Evolutionary conservation across 1,140 invertebrate genomes (phyloP).

Genomic region (Eciton burchellii): DNA sequence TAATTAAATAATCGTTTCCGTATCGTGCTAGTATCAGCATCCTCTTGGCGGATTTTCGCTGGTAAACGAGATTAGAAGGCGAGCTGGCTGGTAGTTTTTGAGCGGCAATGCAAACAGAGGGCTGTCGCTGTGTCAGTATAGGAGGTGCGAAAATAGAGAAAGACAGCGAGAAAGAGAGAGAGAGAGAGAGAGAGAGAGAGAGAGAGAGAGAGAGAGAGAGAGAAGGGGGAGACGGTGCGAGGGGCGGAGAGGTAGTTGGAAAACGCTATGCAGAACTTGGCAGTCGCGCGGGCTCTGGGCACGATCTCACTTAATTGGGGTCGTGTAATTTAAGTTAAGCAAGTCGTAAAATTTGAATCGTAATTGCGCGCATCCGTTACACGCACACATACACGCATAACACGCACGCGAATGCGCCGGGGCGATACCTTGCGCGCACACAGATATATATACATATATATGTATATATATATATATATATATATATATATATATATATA

Average conservation of each 20-base stretch:
- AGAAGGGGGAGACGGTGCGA: not conserved
- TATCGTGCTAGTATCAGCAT: conserved; percentile 30
- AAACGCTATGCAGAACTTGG: conserved; percentile 68
- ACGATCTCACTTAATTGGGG: conserved; percentile 73
- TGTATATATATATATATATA: too few relatives aligned
- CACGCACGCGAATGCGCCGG: conserved; percentile 18
- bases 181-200: not conserved
- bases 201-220: conserved; percentile 1
- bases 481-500: too few relatives aligned
- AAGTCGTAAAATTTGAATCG: conserved; percentile 76
- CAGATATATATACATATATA: too few relatives aligned
- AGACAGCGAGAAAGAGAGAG: not conserved
- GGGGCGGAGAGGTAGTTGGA: conserved; percentile 14
- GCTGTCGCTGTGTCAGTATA: not conserved
- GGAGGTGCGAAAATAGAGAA: not conserved
- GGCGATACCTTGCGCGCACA: conserved; percentile 8
- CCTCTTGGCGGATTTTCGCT: conserved; percentile 34
- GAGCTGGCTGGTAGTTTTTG: conserved; percentile 47
- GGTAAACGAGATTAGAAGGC: conserved; percentile 44
- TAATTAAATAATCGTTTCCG: conserved; percentile 48
- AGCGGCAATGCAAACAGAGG: conserved; percentile 37
- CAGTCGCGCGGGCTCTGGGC: conserved; percentile 58
- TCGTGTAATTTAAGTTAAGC: conserved; percentile 77
- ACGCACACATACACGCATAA: conserved; percentile 48
- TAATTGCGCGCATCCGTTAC: conserved; percentile 75